Percentiles rank a stretch among this genome's conserved stretches.
Evolutionary conservation across 2,888 invertebrate genomes (phyloP).

Genomic region (Ariolimax columbianus): DNA sequence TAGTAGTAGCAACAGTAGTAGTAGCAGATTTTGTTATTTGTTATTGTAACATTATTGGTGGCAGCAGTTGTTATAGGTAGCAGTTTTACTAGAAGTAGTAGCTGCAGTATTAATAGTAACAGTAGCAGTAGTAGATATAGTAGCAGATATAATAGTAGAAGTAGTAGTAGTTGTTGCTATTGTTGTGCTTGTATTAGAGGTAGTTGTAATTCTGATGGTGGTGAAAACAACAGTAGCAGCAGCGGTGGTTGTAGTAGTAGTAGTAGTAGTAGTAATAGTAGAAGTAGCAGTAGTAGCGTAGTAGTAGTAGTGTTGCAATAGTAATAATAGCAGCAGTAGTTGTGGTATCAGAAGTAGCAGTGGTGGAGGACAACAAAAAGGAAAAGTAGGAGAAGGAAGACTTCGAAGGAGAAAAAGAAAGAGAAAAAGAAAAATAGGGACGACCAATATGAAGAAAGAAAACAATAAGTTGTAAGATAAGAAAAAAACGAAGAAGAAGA

Average conservation of each 20-base stretch:
- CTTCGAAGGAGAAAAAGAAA: no score
- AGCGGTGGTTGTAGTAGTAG: slow-evolving; percentile 28
- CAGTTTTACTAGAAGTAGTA: slow-evolving; percentile 22
- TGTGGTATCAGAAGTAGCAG: background rate
- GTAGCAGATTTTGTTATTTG: background rate
- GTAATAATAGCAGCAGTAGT: background rate
- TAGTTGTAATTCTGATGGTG: background rate
- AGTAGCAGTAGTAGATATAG: slow-evolving; percentile 4
- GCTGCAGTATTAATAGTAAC: background rate
- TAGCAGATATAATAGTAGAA: slow-evolving; percentile 13
- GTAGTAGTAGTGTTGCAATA: background rate
- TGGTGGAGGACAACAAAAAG: background rate
- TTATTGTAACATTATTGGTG: background rate
- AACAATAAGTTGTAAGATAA: no score
- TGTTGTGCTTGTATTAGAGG: background rate
- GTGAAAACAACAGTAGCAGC: background rate
- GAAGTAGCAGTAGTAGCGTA: slow-evolving; percentile 21
- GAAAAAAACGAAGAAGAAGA: no score
- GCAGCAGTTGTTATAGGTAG: slow-evolving; percentile 9
- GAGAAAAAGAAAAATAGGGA: no score
- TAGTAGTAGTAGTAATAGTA: slow-evolving; percentile 27
- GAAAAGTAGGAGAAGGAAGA: background rate
- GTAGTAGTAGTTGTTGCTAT: background rate
- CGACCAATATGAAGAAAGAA: no score
- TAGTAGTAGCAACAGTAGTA: background rate